Percentiles rank a stretch among this genome's conserved stretches.
phyloP scores from a whole-genome alignment of 2,797 vertebrate genomes.

The Hapalemur alaotrensis region DNA sequence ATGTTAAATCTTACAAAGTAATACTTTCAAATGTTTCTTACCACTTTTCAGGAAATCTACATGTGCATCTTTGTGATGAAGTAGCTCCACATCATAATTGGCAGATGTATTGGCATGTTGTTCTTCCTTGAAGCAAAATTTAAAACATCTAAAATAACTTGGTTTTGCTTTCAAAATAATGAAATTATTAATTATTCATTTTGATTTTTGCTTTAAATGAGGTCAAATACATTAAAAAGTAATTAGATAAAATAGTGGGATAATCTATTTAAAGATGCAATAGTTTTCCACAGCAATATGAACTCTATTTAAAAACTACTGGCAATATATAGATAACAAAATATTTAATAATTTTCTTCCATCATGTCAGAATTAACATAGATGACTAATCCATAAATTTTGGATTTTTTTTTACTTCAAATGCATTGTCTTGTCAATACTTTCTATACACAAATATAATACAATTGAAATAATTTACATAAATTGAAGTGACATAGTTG shows the following conservation, averaged over 20 bases:
- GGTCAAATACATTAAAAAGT: constrained; percentile 66
- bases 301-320: constrained; percentile 18
- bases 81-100: constrained; percentile 98
- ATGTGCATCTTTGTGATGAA: constrained; percentile 98
- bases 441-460: background rate
- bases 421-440: constrained; percentile 22
- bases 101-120: constrained; percentile 99
- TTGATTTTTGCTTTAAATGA: constrained; percentile 67
- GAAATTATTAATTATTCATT: constrained; percentile 42
- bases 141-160: constrained; percentile 55
- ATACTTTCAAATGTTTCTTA: constrained; percentile 66
- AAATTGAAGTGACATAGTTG: background rate
- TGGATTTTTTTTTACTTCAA: background rate
- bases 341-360: constrained; percentile 12
- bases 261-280: constrained; percentile 82
- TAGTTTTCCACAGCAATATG: constrained; percentile 10
- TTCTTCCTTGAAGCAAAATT: constrained; percentile 92
- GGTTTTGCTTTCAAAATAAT: constrained; percentile 48
- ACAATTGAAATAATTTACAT: constrained; percentile 27
- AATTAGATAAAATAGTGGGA: constrained; percentile 27
- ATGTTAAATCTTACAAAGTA: background rate
- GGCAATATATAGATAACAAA: background rate
- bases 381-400: constrained; percentile 5
- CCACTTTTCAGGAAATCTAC: constrained; percentile 97
- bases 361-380: constrained; percentile 42